A percentile compares a stretch with the other conserved stretches of the same genome.
Evolutionary conservation across 2,797 vertebrate genomes (phyloP).

Genomic region (Peromyscus attwateri): DNA sequence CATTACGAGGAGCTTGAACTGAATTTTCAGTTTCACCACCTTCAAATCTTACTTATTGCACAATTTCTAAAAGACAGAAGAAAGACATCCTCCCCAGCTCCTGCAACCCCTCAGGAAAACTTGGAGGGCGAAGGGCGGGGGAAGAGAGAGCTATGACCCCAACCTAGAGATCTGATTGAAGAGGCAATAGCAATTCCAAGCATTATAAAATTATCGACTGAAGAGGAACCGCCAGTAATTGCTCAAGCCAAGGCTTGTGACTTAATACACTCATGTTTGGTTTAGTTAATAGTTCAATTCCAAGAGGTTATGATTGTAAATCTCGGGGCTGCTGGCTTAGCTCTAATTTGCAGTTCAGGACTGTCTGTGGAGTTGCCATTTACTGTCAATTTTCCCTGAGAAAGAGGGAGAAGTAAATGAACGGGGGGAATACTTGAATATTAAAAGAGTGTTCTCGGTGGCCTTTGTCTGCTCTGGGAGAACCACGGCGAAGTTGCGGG

Average conservation of each 20-base stretch:
- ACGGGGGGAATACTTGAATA: conserved; percentile 67
- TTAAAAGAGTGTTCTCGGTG: neutral
- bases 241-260: conserved; percentile 52
- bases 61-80: neutral
- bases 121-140: neutral
- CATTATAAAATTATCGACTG: conserved; percentile 68
- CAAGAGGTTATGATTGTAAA: conserved; percentile 79
- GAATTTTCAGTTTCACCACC: neutral
- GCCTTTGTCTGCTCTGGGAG: neutral
- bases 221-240: conserved; percentile 71
- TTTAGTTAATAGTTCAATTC: conserved; percentile 83
- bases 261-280: conserved; percentile 79
- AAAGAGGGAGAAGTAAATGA: conserved; percentile 70
- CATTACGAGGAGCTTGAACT: neutral
- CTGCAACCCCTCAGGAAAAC: conserved; percentile 70
- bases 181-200: conserved; percentile 52
- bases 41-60: neutral
- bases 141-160: neutral
- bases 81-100: neutral
- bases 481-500: neutral
- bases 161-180: conserved; percentile 72
- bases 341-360: conserved; percentile 76
- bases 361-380: conserved; percentile 82
- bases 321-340: conserved; percentile 78
- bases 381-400: conserved; percentile 74